Conservation (phyloP, 2,797 vertebrate genomes). For the Prionace glauca region DNA sequence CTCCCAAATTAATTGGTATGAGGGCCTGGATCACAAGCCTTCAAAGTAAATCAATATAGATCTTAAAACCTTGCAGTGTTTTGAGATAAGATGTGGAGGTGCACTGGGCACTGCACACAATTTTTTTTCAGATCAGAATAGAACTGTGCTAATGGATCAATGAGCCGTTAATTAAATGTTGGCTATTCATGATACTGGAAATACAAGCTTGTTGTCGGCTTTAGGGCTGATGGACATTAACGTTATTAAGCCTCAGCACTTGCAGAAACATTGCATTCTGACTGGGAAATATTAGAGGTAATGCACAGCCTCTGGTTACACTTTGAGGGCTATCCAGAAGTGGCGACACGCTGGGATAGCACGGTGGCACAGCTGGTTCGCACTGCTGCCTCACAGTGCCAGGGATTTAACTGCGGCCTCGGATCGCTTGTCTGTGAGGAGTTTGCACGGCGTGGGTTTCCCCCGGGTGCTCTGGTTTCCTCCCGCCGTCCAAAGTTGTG, state of each 20-base stretch:
- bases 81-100: background rate
- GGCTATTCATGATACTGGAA: background rate
- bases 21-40: conserved; percentile 5
- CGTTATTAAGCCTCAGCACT: background rate
- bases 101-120: too few species aligned
- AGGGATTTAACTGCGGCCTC: too few species aligned
- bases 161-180: background rate
- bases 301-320: background rate
- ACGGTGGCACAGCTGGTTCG: too few species aligned
- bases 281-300: background rate
- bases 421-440: too few species aligned
- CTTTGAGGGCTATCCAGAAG: background rate
- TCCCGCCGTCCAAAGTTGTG: too few species aligned
- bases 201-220: background rate
- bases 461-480: too few species aligned
- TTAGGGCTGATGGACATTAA: background rate
- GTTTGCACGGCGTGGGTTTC: too few species aligned
- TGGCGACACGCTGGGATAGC: too few species aligned
- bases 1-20: conserved; percentile 30
- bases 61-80: conserved; percentile 1
- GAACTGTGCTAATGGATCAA: conserved; percentile 21
- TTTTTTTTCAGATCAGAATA: background rate
- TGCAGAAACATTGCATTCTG: background rate
- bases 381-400: too few species aligned
- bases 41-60: conserved; percentile 23